Conservation (phyloP, 2,888 invertebrate species). For the Trachelus iudaicus region DNA sequence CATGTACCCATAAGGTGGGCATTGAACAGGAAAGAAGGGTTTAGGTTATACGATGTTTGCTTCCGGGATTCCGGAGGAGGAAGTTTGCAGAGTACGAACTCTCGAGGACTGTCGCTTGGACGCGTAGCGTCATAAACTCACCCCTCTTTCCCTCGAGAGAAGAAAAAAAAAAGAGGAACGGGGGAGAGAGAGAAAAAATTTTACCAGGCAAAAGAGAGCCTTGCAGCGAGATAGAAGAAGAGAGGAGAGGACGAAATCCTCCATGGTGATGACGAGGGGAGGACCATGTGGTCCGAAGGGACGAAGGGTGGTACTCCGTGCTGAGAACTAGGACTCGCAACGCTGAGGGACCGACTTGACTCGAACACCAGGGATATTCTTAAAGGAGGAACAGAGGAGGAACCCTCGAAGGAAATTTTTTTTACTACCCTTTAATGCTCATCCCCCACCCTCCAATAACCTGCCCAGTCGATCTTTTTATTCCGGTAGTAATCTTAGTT, state of each 20-base stretch:
- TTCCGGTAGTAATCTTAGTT: not conserved
- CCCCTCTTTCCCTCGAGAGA: not conserved
- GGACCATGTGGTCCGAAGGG: not conserved
- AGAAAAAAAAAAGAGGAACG: slow-evolving; percentile 2
- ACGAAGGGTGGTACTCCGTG: slow-evolving; percentile 2
- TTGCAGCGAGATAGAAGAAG: not conserved
- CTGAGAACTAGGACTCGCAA: slow-evolving; percentile 8
- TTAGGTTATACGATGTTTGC: slow-evolving; percentile 6
- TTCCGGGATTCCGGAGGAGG: not conserved
- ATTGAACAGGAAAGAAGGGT: slow-evolving; percentile 3
- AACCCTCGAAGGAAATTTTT: not conserved
- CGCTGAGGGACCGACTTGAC: not conserved
- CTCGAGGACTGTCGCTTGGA: slow-evolving; percentile 2
- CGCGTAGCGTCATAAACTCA: slow-evolving; percentile 13
- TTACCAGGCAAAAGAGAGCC: not conserved
- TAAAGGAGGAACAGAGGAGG: not conserved
- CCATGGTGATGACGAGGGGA: slow-evolving; percentile 9
- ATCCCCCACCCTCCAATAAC: not conserved
- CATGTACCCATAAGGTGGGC: not conserved
- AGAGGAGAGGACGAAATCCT: slow-evolving; percentile 6
- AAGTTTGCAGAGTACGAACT: not conserved
- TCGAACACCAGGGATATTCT: not conserved
- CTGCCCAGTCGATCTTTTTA: not conserved
- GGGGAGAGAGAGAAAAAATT: not conserved
- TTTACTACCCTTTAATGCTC: slow-evolving; percentile 1